Percentiles rank a stretch among this genome's conserved stretches.
Evolutionary conservation across 2,888 invertebrate genomes (phyloP).

Genomic region (Corythucha ciliata): DNA sequence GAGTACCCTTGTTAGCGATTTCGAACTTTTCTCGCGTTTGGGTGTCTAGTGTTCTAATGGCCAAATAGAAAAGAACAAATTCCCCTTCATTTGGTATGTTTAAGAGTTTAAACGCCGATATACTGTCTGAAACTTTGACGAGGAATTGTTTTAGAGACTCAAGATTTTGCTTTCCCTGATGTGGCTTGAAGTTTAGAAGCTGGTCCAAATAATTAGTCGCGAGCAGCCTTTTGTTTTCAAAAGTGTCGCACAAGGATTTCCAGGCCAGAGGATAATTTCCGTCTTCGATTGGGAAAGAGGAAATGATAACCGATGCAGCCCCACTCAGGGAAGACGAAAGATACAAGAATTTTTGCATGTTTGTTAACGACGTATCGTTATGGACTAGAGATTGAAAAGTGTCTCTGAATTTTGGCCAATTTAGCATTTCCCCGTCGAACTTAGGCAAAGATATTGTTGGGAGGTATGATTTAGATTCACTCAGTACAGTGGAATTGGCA

Average conservation of each 20-base stretch:
- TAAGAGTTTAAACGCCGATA: slow-evolving; percentile 2
- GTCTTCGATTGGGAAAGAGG: slow-evolving; percentile 2
- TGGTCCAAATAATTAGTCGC: slow-evolving; percentile 9
- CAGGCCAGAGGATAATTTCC: slow-evolving; percentile 19
- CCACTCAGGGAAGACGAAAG: slow-evolving; percentile 9
- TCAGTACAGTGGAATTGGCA: too few relatives aligned
- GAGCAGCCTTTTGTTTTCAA: slow-evolving; percentile 17
- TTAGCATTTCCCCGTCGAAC: slow-evolving; percentile 11
- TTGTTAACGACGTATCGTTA: slow-evolving; percentile 5
- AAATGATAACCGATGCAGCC: slow-evolving; percentile 4
- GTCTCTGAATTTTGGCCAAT: slow-evolving; percentile 24
- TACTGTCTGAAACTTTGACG: slow-evolving; percentile 1
- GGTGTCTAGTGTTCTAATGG: slow-evolving; percentile 7
- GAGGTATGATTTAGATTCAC: too few relatives aligned
- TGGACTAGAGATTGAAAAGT: slow-evolving; percentile 18
- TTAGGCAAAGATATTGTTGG: slow-evolving; percentile 16
- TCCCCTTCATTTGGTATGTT: slow-evolving; percentile 2
- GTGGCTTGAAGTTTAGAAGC: slow-evolving; percentile 3
- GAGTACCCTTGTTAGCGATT: neutral
- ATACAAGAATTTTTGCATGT: slow-evolving; percentile 22
- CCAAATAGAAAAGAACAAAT: slow-evolving; percentile 9
- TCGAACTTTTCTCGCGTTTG: slow-evolving; percentile 13
- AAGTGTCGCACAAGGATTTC: slow-evolving; percentile 17
- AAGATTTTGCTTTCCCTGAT: slow-evolving; percentile 7
- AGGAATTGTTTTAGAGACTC: slow-evolving; percentile 6